Evolutionary conservation across 1,140 invertebrate genomes (phyloP), one percentile per base, ranked within the genome.

Genomic region (Rhyacophila brunnea): DNA sequence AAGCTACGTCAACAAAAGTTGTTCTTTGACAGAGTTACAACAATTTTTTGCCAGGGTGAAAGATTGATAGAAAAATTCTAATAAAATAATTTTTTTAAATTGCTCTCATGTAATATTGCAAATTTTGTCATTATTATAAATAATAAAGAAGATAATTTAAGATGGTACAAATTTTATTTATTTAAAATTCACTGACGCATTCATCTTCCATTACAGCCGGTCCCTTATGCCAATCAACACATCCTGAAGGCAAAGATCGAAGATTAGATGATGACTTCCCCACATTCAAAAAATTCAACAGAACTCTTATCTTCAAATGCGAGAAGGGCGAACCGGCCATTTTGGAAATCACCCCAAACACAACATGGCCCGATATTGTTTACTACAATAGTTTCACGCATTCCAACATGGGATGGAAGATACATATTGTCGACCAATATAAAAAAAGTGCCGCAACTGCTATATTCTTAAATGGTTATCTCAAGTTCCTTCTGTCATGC

Each of bases 371-470:
- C 0, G 93, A 96, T 71, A 81, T 85, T 7, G 92, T 97, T 13
- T 97, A 96, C 75, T 97, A 96, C 70, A 91, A 95, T 74, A 95
- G 92, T 47, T 96, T 92, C 73, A 92, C 90, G 0, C 91, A 94
- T 62, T 83, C 87, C 1, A 92, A 94, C 67, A 94, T 95, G 91
- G 93, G 93, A 15, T 93, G 89, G 86, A 92, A 91, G 73, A 92
- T 95, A 63, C 85, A 90, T 64, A 84, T 95, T 15, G 84, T 95
- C 0, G 91, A 95, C 65, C 83, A 80, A 60, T 88, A 85, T 60
- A 71, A 64, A 5, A 70, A 64, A 56, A 74, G 55, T 43, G 43
- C 59, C 6, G 36, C 59, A n/a, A 4, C 38, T 5, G 23, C 5
- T 1, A 3, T 43, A 2, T 1, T 7, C 14, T 43, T 20, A n/a